Conservation (phyloP, 1,140 invertebrate genomes). For the Aricia agestis region DNA sequence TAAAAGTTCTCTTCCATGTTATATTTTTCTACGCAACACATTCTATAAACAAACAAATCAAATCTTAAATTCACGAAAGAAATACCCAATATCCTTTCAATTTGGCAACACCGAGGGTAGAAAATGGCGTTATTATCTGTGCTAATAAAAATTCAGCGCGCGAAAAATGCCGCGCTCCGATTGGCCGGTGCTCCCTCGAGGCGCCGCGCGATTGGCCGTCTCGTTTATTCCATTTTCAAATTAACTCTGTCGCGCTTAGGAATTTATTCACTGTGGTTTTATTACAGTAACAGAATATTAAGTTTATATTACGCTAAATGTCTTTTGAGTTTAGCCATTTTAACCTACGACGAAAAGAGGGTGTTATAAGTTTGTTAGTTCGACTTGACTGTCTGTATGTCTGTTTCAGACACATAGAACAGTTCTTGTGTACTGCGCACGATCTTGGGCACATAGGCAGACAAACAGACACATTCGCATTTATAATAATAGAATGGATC, state of each 20-base stretch:
- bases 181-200: slow-evolving; percentile 56
- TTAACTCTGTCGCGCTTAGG: slow-evolving; percentile 68
- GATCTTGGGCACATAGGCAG: too few relatives aligned
- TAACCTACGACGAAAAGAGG: background rate
- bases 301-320: background rate
- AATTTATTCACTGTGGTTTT: slow-evolving; percentile 69
- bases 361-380: background rate
- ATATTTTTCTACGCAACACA: too few relatives aligned
- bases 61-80: slow-evolving; percentile 10
- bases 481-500: too few relatives aligned
- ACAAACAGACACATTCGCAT: too few relatives aligned
- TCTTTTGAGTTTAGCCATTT: background rate
- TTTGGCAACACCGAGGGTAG: slow-evolving; percentile 46
- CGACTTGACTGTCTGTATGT: too few relatives aligned
- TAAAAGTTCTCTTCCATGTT: too few relatives aligned
- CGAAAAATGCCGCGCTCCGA: slow-evolving; percentile 58
- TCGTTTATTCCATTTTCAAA: slow-evolving; percentile 74
- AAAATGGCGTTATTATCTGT: slow-evolving; percentile 72
- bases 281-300: slow-evolving; percentile 45
- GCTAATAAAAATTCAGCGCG: slow-evolving; percentile 76
- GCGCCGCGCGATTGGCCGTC: slow-evolving; percentile 33
- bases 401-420: too few relatives aligned
- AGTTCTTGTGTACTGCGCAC: too few relatives aligned
- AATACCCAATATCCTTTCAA: slow-evolving; percentile 33
- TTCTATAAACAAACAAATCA: slow-evolving; percentile 27